Base-by-base conservation (phyloP, 2,797 vertebrate species). In the Arctocebus calabarensis region DNA sequence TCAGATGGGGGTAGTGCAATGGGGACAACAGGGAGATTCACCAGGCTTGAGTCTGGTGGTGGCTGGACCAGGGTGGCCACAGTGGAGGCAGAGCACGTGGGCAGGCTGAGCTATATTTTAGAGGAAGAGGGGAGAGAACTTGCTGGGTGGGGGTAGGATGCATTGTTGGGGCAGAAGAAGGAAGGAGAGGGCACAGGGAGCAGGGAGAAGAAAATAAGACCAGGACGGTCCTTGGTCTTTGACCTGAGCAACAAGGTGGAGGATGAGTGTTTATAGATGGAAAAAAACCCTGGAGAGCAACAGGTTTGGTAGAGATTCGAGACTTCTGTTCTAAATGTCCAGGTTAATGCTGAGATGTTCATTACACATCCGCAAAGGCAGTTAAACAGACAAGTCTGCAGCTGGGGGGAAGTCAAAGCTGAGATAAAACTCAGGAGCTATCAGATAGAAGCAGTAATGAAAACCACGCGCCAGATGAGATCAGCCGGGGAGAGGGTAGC, bases 371-470 rank as follows among this genome's bases (percentile, higher is more conserved):
- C 70, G 20, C 19, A 68, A 62, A 78, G 92, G 70, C 37, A 23
- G 55, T 55, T 43, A 81, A 62, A 87, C 0, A 78, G 55, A 91
- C 64, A 75, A 73, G 68, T 27, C 78, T 77, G 74, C 70, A 82
- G 82, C 85, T 62, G 17, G 52, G 90, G 73, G 93, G 61, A 96
- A 84, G 78, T 84, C 94, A 84, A 78, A 83, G 74, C 86, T 62
- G 64, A 89, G 73, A 78, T 25, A 79, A 57, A 83, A 92, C 74
- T 71, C 55, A 61, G 59, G 52, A 64, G 59, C 74, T 88, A 89
- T 73, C 9, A 71, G 84, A 78, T 27, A 77, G 89, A 94, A 89
- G 78, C 37, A 79, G 73, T 81, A 78, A 61, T 84, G 81, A 61
- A 83, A 90, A 66, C 66, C 71, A 37, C 14, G 37, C 9, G 55